Evolutionary conservation across 1,140 invertebrate genomes (phyloP), one percentile per base, ranked within the genome.

Genomic region (Matsumurasca onukii): DNA sequence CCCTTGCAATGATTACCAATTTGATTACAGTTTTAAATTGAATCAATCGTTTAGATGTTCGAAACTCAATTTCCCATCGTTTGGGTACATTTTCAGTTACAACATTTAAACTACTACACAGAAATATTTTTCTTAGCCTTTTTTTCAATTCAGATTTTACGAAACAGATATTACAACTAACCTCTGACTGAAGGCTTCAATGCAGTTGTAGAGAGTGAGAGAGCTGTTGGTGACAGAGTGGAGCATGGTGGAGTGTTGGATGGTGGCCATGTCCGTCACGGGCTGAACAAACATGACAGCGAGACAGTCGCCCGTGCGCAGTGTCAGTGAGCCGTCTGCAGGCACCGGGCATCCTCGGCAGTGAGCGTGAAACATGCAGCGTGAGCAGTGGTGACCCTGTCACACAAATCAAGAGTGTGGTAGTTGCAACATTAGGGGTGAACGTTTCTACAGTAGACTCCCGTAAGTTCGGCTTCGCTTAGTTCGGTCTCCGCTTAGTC

Each of bases 161-260:
- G n/a, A n/a, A n/a, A n/a, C n/a, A n/a, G n/a, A n/a, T n/a, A n/a
- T n/a, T n/a, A n/a, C n/a, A n/a, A n/a, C n/a, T n/a, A n/a, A 86
- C 84, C 83, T 86, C 77, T 89, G 84, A 76, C 86, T 88, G 80
- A 90, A 90, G 71, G 88, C 86, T 72, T 84, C 81, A 68, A 90
- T 81, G 76, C 88, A 90, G 73, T 89, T 87, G 73, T 87, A 84
- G 5, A 89, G 79, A 63, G 85, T 85, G 20, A 88, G 79, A 15
- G 83, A 81, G 75, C 84, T 80, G 64, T 79, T 79, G 15, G 78
- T 79, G 66, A 81, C 76, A 66, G 80, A 77, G 62, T 78, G 80
- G 52, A 77, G 78, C 70, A 86, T 79, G 29, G 79, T 82, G 61
- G 77, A 72, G 72, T 83, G 81, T 15, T 63, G 65, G 25, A 57